A percentile compares a stretch with the other conserved stretches of the same genome.
Evolutionary conservation across 2,797 vertebrate species (phyloP).

Genomic region (Enteromius thamalakanensis): DNA sequence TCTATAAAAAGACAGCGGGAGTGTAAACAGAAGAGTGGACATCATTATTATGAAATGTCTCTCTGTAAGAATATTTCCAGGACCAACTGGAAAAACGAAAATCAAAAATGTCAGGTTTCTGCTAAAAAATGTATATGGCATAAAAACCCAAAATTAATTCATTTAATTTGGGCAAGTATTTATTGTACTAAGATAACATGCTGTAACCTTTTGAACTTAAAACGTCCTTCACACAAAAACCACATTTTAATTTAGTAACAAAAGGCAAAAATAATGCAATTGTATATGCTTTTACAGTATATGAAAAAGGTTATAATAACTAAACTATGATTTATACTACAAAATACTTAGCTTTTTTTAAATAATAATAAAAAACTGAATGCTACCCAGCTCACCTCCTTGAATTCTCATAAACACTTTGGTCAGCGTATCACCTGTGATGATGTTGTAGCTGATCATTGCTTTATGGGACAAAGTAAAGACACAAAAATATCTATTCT

Average conservation of each 20-base stretch:
- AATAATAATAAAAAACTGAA: neutral
- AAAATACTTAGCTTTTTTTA: neutral
- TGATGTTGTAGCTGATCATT: slow-evolving; percentile 99
- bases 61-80: slow-evolving; percentile 80
- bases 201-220: neutral
- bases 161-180: neutral
- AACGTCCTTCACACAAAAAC: neutral
- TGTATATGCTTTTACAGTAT: neutral
- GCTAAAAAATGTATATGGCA: too few species aligned
- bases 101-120: neutral
- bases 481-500: neutral
- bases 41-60: slow-evolving; percentile 88
- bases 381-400: slow-evolving; percentile 79
- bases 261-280: neutral
- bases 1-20: slow-evolving; percentile 89
- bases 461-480: slow-evolving; percentile 72
- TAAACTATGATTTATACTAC: neutral
- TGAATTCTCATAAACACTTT: slow-evolving; percentile 95
- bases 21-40: slow-evolving; percentile 83
- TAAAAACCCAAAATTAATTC: rapidly evolving
- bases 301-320: neutral
- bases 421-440: slow-evolving; percentile 90
- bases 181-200: neutral
- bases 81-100: slow-evolving; percentile 78
- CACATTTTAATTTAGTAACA: neutral